phyloP scores from a whole-genome alignment of 2,113 vertebrate species.

The Glaucomys volans region DNA sequence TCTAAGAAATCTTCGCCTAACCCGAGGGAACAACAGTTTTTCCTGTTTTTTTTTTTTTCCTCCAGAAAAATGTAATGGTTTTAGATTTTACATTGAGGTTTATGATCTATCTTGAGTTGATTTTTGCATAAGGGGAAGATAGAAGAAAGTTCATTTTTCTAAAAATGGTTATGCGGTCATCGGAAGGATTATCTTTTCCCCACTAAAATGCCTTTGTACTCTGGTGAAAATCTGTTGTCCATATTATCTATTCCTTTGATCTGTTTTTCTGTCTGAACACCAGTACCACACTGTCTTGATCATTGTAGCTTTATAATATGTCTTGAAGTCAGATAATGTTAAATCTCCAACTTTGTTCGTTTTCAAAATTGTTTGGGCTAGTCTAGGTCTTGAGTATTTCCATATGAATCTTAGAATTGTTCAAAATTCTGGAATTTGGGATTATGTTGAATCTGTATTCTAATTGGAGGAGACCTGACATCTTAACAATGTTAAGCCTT shows the following conservation, averaged over 20 bases:
- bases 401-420: constrained; percentile 11
- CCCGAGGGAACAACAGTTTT: background rate
- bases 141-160: background rate
- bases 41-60: constrained; percentile 26
- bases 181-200: background rate
- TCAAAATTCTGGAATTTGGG: constrained; percentile 31
- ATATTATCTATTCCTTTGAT: background rate
- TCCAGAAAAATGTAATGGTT: background rate
- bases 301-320: background rate
- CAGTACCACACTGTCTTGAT: background rate
- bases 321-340: background rate
- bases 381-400: background rate
- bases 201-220: background rate
- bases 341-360: background rate
- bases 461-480: background rate
- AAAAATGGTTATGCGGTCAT: background rate
- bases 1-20: constrained; percentile 43
- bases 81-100: constrained; percentile 24
- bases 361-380: constrained; percentile 14
- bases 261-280: background rate
- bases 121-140: background rate
- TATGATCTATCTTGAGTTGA: constrained; percentile 1
- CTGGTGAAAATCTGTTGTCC: background rate
- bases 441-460: background rate
- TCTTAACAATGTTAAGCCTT: background rate